Conservation (phyloP, 1,140 invertebrate genomes). For the Wiebesia pumilae region DNA sequence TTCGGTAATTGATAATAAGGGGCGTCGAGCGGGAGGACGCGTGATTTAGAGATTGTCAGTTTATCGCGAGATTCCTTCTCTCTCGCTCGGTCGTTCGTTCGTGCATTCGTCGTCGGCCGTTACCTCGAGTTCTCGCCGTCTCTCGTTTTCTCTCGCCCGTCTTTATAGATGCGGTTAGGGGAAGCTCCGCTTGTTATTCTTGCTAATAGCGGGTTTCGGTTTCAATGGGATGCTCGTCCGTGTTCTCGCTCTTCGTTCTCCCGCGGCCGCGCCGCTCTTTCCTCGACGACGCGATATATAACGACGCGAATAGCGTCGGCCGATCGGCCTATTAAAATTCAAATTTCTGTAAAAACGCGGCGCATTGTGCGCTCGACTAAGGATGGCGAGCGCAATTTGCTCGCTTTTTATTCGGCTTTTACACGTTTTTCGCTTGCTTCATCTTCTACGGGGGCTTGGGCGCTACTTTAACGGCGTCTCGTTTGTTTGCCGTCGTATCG, state of each 20-base stretch:
- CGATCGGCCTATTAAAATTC: constrained; percentile 13
- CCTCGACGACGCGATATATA: background rate
- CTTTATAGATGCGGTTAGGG: constrained; percentile 41
- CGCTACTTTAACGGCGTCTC: background rate
- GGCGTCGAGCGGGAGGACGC: background rate
- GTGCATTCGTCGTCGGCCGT: background rate
- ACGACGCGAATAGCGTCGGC: background rate
- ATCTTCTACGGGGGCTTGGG: background rate
- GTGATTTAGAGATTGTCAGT: constrained; percentile 8
- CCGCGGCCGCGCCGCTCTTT: background rate
- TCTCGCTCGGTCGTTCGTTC: no score
- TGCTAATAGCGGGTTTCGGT: constrained; percentile 42
- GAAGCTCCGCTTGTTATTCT: constrained; percentile 41
- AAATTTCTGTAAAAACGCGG: constrained; percentile 19
- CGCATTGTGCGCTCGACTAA: background rate
- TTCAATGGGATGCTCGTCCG: constrained; percentile 31
- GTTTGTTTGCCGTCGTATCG: background rate
- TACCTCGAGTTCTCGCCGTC: background rate
- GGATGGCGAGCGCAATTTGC: background rate
- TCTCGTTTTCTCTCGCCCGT: background rate
- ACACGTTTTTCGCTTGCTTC: background rate
- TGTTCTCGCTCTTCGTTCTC: background rate
- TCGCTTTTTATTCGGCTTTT: background rate
- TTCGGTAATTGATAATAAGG: constrained; percentile 18
- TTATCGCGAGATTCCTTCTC: background rate